These are phyloP conservation scores for Tragelaphus imberbis DNA, from an alignment of 2,113 vertebrate genomes.

Conservation along the genomic window DNA sequence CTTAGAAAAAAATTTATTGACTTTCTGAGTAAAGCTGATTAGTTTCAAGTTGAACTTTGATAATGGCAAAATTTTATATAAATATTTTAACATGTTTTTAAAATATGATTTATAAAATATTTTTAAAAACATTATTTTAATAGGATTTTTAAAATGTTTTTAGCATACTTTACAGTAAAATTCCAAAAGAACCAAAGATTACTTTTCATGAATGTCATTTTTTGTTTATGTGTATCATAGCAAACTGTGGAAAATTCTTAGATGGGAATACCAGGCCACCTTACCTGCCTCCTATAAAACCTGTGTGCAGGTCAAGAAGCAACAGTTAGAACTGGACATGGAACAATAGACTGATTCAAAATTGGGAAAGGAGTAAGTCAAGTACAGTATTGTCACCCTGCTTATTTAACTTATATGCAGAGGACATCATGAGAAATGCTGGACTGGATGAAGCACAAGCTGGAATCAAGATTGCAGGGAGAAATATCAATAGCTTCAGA, in stretches of 20 bases:
- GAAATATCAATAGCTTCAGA: too few species aligned
- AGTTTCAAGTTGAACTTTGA: neutral
- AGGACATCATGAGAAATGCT: neutral
- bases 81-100: neutral
- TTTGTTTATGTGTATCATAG: neutral
- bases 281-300: neutral
- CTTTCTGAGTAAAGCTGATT: neutral
- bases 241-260: neutral
- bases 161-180: neutral
- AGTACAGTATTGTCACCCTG: neutral
- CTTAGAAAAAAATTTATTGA: neutral
- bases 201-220: neutral
- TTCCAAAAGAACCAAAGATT: neutral
- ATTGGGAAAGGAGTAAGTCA: neutral
- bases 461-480: neutral
- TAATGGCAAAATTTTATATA: neutral
- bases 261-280: neutral
- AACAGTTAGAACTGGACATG: neutral
- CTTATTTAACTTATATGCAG: neutral
- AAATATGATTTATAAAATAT: neutral
- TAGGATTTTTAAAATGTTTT: neutral
- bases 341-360: neutral
- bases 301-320: neutral
- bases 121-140: neutral
- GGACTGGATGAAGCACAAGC: neutral